Evolutionary conservation across 2,113 vertebrate species (phyloP).

Genomic region (Cyanoramphus novaezelandiae): DNA sequence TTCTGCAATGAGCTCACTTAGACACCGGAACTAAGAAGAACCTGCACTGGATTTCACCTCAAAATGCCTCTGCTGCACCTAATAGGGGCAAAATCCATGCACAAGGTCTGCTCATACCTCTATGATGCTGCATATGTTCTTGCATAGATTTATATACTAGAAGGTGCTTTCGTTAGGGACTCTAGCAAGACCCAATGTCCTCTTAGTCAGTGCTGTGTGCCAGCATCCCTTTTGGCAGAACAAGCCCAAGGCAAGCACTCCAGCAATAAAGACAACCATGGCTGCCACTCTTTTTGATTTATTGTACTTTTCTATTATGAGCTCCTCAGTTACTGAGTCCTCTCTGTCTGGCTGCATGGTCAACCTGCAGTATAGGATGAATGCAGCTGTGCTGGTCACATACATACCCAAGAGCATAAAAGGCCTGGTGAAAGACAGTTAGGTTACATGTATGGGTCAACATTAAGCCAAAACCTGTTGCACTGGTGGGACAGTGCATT

Average conservation of each 20-base stretch:
- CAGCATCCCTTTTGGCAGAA: background rate
- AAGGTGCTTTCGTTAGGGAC: background rate
- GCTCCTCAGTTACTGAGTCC: background rate
- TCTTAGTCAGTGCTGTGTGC: accelerated
- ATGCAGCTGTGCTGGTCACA: background rate
- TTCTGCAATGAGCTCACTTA: background rate
- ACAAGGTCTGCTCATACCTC: background rate
- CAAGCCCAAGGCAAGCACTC: background rate
- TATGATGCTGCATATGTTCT: background rate
- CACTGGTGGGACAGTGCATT: accelerated
- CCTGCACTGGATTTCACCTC: background rate
- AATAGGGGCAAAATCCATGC: background rate
- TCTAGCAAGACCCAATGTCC: background rate
- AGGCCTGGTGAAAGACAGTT: background rate
- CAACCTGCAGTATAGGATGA: background rate
- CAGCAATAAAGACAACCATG: background rate
- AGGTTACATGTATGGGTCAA: accelerated
- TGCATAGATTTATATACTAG: background rate
- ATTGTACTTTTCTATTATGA: background rate
- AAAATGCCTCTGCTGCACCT: background rate
- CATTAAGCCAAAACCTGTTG: background rate
- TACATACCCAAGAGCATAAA: accelerated
- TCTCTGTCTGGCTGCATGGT: accelerated
- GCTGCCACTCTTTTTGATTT: accelerated
- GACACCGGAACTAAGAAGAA: background rate